Percentiles rank a stretch among this genome's conserved stretches.
These are phyloP conservation scores for Brachyhypopomus gauderio DNA, from an alignment of 2,113 vertebrate genomes.

Conservation along the genomic window DNA sequence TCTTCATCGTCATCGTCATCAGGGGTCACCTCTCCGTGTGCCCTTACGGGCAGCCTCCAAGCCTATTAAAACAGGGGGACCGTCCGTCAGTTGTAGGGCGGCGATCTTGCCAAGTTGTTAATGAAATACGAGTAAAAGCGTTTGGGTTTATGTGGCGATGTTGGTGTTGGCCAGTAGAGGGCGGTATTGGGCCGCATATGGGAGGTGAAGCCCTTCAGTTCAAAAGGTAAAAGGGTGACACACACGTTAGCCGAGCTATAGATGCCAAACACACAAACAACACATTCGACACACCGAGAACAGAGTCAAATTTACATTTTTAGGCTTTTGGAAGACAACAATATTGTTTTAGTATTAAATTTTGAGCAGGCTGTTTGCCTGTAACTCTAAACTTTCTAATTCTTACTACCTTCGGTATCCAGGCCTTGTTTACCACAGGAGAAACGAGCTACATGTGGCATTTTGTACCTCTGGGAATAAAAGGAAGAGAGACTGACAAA, in stretches of 20 bases:
- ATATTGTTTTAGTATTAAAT: not conserved
- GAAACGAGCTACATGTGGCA: not conserved
- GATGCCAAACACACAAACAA: not conserved
- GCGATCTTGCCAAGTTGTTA: not conserved
- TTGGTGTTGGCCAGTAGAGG: slow-evolving; percentile 60
- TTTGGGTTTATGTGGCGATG: not conserved
- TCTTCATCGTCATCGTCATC: slow-evolving; percentile 35
- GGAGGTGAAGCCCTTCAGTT: not conserved
- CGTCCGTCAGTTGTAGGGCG: not conserved
- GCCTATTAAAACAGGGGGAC: not conserved
- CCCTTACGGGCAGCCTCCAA: not conserved
- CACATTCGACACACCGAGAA: not conserved
- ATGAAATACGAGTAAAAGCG: not conserved
- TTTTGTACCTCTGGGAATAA: slow-evolving; percentile 6
- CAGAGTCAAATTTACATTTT: not conserved
- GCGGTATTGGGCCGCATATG: slow-evolving; percentile 56
- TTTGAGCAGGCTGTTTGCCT: not conserved
- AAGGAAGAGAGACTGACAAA: not conserved
- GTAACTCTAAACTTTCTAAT: not conserved
- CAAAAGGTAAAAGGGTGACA: not conserved
- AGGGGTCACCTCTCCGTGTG: slow-evolving; percentile 13
- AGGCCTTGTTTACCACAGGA: not conserved
- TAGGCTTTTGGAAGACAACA: not conserved
- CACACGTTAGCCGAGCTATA: not conserved
- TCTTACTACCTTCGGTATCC: not conserved